Evolutionary conservation across 2,888 invertebrate species (phyloP).

Genomic region (Ryuthela nishihirai): DNA sequence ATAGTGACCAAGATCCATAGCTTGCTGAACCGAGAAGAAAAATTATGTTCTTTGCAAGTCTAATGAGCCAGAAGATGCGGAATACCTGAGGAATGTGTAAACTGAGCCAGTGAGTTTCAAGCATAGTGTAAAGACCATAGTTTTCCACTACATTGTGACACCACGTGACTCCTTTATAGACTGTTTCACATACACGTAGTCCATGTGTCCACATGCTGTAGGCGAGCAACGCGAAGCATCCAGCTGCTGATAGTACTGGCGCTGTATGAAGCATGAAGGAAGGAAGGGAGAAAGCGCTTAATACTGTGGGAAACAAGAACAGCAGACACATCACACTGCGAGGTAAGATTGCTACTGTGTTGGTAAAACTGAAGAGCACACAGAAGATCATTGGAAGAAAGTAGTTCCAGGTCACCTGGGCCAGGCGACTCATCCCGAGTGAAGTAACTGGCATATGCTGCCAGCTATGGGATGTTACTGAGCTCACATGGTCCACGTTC

Average conservation of each 20-base stretch:
- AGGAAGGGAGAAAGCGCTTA: constrained; percentile 32
- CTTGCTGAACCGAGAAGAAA: constrained; percentile 17
- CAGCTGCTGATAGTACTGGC: constrained; percentile 33
- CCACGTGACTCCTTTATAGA: constrained; percentile 54
- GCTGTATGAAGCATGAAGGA: constrained; percentile 13
- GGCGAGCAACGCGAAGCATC: constrained; percentile 35
- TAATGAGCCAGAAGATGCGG: constrained; percentile 79
- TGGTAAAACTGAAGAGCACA: constrained; percentile 36
- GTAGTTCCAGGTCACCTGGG: constrained; percentile 17
- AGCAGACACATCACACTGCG: constrained; percentile 18
- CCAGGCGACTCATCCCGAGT: neutral
- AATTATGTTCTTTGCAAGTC: constrained; percentile 62
- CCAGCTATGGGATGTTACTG: constrained; percentile 7
- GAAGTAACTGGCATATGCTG: constrained; percentile 1
- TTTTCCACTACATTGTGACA: constrained; percentile 70
- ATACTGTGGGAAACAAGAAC: constrained; percentile 40
- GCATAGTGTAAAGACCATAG: constrained; percentile 77
- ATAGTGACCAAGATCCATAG: constrained; percentile 4
- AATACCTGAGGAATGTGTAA: constrained; percentile 80
- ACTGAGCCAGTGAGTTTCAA: constrained; percentile 85
- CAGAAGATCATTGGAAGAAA: constrained; percentile 34
- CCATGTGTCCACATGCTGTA: constrained; percentile 37
- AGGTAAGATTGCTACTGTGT: constrained; percentile 11
- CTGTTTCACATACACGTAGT: constrained; percentile 35
- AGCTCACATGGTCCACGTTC: constrained; percentile 43